A percentile compares a stretch with the other conserved stretches of the same genome.
Evolutionary conservation across 2,888 invertebrate genomes (phyloP).

Genomic region (Lochmaea capreae): DNA sequence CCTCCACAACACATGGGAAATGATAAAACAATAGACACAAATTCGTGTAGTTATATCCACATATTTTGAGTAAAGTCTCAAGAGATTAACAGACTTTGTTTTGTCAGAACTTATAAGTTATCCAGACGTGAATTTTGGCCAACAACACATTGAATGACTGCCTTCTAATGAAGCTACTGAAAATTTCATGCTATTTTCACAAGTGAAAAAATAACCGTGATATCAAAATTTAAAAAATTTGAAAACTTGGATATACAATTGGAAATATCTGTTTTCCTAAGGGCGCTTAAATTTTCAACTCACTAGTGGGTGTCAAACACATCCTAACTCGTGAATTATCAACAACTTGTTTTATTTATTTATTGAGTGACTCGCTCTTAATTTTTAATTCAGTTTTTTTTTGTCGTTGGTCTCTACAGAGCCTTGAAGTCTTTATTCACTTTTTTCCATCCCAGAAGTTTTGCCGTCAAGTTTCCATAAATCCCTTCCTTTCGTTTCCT

Average conservation of each 20-base stretch:
- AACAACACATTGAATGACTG: not conserved
- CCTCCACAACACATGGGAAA: not conserved
- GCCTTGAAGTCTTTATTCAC: too few species aligned
- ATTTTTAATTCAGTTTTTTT: too few species aligned
- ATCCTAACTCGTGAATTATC: too few species aligned
- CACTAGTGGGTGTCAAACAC: too few species aligned
- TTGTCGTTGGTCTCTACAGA: too few species aligned
- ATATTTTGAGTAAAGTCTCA: not conserved
- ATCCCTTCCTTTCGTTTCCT: too few species aligned
- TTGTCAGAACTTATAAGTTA: not conserved
- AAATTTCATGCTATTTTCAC: not conserved
- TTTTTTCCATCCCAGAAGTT: too few species aligned
- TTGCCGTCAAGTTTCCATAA: too few species aligned
- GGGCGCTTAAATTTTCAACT: too few species aligned
- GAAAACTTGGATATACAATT: not conserved
- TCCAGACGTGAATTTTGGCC: conserved; percentile 2
- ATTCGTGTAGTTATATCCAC: not conserved
- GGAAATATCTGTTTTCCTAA: too few species aligned
- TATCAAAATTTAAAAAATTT: not conserved
- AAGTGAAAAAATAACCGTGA: not conserved
- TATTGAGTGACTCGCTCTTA: too few species aligned
- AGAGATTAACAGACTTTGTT: conserved; percentile 14
- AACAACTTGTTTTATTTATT: too few species aligned
- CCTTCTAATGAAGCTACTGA: not conserved
- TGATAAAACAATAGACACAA: not conserved